Percentiles rank a stretch among this genome's conserved stretches.
Evolutionary conservation across 2,888 invertebrate genomes (phyloP).

Genomic region (Ophion ellenae): DNA sequence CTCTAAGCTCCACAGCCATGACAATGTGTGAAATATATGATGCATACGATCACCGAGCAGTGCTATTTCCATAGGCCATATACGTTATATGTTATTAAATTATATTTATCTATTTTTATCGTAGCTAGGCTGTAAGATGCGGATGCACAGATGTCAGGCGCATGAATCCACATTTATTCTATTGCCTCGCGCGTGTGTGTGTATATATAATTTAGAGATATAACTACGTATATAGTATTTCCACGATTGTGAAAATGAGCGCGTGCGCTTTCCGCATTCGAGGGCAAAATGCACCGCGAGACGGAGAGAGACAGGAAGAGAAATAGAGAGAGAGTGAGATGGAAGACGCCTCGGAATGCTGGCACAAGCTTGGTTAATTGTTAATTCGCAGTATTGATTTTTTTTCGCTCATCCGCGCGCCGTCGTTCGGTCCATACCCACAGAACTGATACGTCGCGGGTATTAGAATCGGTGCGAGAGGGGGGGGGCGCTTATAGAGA

Average conservation of each 20-base stretch:
- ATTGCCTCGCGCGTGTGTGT: no score
- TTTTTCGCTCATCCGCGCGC: constrained; percentile 68
- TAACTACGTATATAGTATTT: no score
- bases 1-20: no score
- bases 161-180: neutral
- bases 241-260: neutral
- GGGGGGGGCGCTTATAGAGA: neutral
- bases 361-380: constrained; percentile 77
- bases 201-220: no score
- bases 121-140: neutral
- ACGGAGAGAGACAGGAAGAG: neutral
- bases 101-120: neutral
- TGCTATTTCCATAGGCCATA: no score
- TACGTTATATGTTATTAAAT: neutral
- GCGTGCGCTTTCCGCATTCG: constrained; percentile 50
- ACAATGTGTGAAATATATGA: no score
- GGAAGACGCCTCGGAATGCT: constrained; percentile 41
- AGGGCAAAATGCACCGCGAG: neutral
- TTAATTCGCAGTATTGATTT: constrained; percentile 84
- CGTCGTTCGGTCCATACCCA: neutral
- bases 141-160: neutral
- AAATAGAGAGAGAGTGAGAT: constrained; percentile 1
- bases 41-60: no score
- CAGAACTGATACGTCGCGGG: constrained; percentile 9
- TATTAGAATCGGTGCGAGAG: neutral